These are phyloP conservation scores for Condylura cristata DNA, from an alignment of 2,113 vertebrate species.

Conservation along the genomic window DNA sequence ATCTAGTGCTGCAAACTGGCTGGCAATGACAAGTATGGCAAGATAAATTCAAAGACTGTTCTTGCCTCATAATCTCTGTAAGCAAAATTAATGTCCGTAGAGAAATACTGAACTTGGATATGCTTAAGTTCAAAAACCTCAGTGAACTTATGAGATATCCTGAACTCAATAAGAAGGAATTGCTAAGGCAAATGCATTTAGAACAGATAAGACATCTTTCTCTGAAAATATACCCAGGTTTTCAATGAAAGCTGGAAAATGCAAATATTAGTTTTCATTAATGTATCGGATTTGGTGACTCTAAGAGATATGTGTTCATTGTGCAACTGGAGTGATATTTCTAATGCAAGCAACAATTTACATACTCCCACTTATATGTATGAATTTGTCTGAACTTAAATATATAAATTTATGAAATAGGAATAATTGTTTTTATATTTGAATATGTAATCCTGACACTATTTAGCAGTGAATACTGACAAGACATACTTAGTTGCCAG, in stretches of 20 bases:
- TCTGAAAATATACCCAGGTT: background rate
- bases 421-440: background rate
- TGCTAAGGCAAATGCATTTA: conserved; percentile 1
- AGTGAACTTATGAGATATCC: background rate
- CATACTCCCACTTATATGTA: fast-evolving
- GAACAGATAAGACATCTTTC: background rate
- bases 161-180: conserved; percentile 16
- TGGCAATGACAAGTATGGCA: background rate
- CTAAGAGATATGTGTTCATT: background rate
- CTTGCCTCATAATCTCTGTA: conserved; percentile 28
- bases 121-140: background rate
- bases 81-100: conserved; percentile 19
- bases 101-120: background rate
- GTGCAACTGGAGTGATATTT: background rate
- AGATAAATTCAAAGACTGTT: background rate
- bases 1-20: background rate
- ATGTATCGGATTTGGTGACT: background rate
- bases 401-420: background rate
- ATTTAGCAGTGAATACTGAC: background rate
- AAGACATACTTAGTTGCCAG: background rate
- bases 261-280: background rate
- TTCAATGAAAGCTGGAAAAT: background rate
- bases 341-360: background rate
- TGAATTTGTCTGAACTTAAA: background rate
- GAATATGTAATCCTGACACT: background rate